Evolutionary conservation across 2,888 invertebrate species (phyloP).

Genomic region (Macroteleia sp.): DNA sequence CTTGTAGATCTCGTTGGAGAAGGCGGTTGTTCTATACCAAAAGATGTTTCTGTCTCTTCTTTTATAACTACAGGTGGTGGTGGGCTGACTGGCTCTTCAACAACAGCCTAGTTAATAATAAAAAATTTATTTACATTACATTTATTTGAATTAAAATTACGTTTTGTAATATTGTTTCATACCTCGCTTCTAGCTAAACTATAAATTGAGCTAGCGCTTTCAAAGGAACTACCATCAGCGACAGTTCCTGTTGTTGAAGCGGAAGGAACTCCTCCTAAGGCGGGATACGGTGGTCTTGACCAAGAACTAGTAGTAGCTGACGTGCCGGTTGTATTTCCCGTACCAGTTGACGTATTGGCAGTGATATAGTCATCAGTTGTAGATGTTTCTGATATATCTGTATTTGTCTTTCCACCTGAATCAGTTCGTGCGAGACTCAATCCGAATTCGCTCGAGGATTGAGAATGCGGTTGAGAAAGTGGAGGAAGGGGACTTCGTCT

Average conservation of each 20-base stretch:
- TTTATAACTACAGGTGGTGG: slow-evolving; percentile 71
- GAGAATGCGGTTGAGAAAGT: slow-evolving; percentile 79
- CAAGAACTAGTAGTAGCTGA: slow-evolving; percentile 84
- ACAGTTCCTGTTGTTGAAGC: slow-evolving; percentile 80
- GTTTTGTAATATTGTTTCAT: slow-evolving; percentile 6
- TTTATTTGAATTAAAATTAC: too few species aligned
- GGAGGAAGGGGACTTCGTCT: slow-evolving; percentile 78
- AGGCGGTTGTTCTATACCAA: slow-evolving; percentile 70
- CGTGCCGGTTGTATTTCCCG: slow-evolving; percentile 84
- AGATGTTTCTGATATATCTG: slow-evolving; percentile 94
- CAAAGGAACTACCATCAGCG: slow-evolving; percentile 92
- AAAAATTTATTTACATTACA: not conserved
- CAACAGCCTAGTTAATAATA: slow-evolving; percentile 73
- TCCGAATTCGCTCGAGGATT: slow-evolving; percentile 83
- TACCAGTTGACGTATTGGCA: slow-evolving; percentile 88
- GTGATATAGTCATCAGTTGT: slow-evolving; percentile 95
- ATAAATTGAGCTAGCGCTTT: slow-evolving; percentile 92
- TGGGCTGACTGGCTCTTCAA: slow-evolving; percentile 79
- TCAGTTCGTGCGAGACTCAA: slow-evolving; percentile 88
- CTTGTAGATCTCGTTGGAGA: slow-evolving; percentile 79
- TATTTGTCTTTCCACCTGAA: slow-evolving; percentile 89
- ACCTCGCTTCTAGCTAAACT: slow-evolving; percentile 90
- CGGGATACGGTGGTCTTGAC: slow-evolving; percentile 84
- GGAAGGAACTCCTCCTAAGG: slow-evolving; percentile 76
- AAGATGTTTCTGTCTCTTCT: slow-evolving; percentile 75